Base-by-base conservation (phyloP, 2,113 vertebrate species). In the Pogona vitticeps region DNA sequence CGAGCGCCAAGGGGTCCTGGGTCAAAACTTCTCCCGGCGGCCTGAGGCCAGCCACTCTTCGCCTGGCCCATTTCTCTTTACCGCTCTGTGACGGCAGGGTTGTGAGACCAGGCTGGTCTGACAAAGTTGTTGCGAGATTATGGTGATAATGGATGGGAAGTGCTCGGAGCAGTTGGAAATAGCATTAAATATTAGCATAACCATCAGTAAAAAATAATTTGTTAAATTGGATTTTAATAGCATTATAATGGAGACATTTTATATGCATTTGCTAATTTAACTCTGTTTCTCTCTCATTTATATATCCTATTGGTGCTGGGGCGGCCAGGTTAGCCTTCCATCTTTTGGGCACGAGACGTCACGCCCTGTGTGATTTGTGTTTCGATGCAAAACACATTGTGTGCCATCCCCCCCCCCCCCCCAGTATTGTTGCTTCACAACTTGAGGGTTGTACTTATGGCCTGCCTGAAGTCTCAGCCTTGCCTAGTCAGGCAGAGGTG, bases 11-110 rank as follows among this genome's bases (percentile, higher is more conserved):
- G n/a, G 17, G 23, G 8, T 33, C 33, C 12, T 26, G 9, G 15
- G 1, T 10, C 77, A 38, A 38, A 18, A 18, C 18, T 36, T 17
- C 2, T 13, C 76, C 14, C 2, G 23, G 38, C 31, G 46, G 38
- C 40, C 40, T n/a, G 1, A 6, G 38, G 67, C 20, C 33, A 73
- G 36, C 36, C 71, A 1, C 36, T 76, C 13, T 46, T 40, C 36
- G n/a, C 42, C 72, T 13, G 7, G 14, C 26, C 3, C 17, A 5
- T 31, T 23, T 9, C 42, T 0, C 9, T 6, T 6, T 31, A 0
- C 46, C 65, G 2, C 0, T 0, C 0, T 23, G 36, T 18, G n/a
- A 52, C n/a, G 15, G 5, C 26, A n/a, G 61, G 8, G 61, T 6
- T 65, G 61, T 65, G 6, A 18, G 23, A 10, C 61, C 5, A 8